Evolutionary conservation across 2,797 vertebrate genomes (phyloP).

Genomic region (Valencia hispanica): DNA sequence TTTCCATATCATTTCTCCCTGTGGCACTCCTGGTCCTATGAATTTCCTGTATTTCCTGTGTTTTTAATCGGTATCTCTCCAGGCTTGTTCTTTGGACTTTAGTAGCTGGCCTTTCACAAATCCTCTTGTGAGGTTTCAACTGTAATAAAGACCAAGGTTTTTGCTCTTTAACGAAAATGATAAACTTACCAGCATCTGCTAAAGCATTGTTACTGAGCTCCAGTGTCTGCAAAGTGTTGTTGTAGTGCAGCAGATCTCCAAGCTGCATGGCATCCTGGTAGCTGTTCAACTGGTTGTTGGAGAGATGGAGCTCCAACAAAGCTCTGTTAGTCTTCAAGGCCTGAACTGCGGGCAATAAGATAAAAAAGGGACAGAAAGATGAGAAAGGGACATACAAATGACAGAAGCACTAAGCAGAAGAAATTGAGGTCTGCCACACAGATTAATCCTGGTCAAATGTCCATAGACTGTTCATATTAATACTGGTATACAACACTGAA

Average conservation of each 20-base stretch:
- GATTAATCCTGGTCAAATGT: background rate
- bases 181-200: conserved; percentile 71
- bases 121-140: background rate
- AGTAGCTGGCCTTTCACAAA: background rate
- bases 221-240: conserved; percentile 71
- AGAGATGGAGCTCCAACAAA: conserved; percentile 77
- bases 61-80: background rate
- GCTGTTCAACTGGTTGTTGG: conserved; percentile 79
- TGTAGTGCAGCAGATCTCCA: conserved; percentile 78
- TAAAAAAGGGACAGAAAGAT: background rate
- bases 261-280: conserved; percentile 83
- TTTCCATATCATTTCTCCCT: background rate
- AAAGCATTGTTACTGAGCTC: conserved; percentile 77
- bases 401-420: background rate
- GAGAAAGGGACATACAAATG: no score
- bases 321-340: conserved; percentile 73
- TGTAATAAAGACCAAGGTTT: background rate
- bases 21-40: background rate
- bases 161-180: background rate
- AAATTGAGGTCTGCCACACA: background rate
- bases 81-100: background rate
- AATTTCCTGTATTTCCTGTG: background rate
- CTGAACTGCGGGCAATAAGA: conserved; percentile 57
- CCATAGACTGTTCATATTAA: background rate
- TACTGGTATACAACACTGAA: no score